Evolutionary conservation across 2,797 vertebrate species (phyloP), one percentile per base, ranked within the genome.

Genomic region (Sternarchorhynchus goeldii): DNA sequence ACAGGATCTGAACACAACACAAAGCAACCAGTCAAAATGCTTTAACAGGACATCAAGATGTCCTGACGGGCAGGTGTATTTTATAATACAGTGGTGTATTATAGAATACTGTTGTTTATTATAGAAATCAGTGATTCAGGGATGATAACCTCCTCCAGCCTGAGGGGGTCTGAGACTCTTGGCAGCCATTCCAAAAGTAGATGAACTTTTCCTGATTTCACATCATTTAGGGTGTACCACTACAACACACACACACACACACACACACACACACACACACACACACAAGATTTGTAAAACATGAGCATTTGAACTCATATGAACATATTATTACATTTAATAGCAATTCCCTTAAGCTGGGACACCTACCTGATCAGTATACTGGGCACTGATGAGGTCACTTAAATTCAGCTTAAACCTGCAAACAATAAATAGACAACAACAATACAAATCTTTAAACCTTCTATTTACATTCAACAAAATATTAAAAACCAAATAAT

Each of bases 151-250:
- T 95, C 93, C 64, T 96, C 94, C 64, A 97, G 90, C 84, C 93
- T 92, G 14, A 84, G 71, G 2, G 92, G 81, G 20, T 93, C 93
- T 16, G 91, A 87, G 5, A 88, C 85, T 73, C 90, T 93, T 32
- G 90, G 87, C 78, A 98, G 88, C 89, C 93, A 95, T 88, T 97
- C 96, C 84, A 97, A 87, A 73, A 93, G 87, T 79, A 98, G 86
- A 80, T 96, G 96, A 84, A 97, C 92, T 29, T 92, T 90, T 55
- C 96, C 96, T 4, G 96, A 95, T 76, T 96, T 96, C 58, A 96
- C 95, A 21, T 95, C 95, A 81, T 95, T 95, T 55, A 98, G 88
- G 2, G 92, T 92, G 86, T 95, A 95, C 96, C 96, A 98, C 96
- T 98, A 86, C 55, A 84, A 78, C 53, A 45, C 76, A 81, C 10